A percentile compares a stretch with the other conserved stretches of the same genome.
phyloP scores from a whole-genome alignment of 2,888 invertebrate genomes.

The Stenurella melanura region DNA sequence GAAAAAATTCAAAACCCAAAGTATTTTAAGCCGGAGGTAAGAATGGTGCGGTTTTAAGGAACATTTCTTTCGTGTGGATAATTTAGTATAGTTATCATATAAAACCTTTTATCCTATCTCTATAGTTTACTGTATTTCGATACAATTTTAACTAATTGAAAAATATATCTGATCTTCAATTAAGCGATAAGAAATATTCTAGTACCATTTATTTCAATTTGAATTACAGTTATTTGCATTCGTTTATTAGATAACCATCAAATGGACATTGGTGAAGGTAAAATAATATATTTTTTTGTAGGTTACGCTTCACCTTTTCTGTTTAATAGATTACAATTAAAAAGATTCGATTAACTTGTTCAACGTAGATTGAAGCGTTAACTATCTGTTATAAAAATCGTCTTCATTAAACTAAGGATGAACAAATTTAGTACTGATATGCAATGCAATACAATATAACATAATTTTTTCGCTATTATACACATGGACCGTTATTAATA shows the following conservation, averaged over 20 bases:
- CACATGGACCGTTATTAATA: too few relatives aligned
- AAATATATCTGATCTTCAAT: not conserved
- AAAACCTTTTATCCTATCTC: too few relatives aligned
- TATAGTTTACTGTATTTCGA: too few relatives aligned
- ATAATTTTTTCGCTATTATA: too few relatives aligned
- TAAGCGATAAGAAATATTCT: not conserved
- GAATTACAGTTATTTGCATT: not conserved
- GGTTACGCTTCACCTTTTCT: not conserved
- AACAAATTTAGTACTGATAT: too few relatives aligned
- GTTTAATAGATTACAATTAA: not conserved
- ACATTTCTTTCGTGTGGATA: too few relatives aligned
- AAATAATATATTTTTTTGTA: not conserved
- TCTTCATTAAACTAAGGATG: not conserved
- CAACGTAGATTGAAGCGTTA: not conserved
- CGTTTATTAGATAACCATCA: not conserved
- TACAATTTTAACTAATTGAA: too few relatives aligned
- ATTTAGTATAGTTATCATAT: too few relatives aligned
- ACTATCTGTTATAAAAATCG: not conserved
- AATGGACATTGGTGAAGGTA: not conserved
- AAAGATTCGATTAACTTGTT: not conserved
- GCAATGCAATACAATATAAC: too few relatives aligned
- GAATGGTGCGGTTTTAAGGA: too few relatives aligned
- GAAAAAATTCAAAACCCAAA: too few relatives aligned
- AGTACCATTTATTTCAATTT: not conserved
- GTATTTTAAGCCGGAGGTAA: too few relatives aligned